Conservation (phyloP, 1,140 invertebrate species). For the Eciton burchellii region DNA sequence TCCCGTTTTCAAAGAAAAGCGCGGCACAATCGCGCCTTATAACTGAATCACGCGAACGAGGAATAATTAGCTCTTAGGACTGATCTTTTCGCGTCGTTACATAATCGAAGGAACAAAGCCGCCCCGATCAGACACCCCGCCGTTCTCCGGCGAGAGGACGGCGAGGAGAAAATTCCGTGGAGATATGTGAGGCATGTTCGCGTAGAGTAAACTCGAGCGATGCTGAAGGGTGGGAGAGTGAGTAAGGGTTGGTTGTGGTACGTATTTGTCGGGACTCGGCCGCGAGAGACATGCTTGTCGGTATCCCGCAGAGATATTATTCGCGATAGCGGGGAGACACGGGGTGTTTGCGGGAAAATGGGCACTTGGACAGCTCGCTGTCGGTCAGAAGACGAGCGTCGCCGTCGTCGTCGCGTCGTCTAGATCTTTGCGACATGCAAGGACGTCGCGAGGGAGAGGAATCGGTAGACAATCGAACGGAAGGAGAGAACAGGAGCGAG, state of each 20-base stretch:
- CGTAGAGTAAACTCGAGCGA: conserved; percentile 72
- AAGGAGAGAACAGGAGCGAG: conserved; percentile 17
- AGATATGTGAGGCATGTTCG: conserved; percentile 68
- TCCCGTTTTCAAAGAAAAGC: not conserved
- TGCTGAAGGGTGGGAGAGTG: conserved; percentile 27
- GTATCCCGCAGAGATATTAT: conserved; percentile 71
- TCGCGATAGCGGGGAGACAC: conserved; percentile 69
- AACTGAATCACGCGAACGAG: conserved; percentile 19
- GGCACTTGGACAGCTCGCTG: conserved; percentile 77
- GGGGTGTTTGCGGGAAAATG: conserved; percentile 68
- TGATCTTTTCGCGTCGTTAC: conserved; percentile 25
- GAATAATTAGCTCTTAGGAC: not conserved
- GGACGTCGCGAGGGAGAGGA: conserved; percentile 20
- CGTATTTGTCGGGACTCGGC: conserved; percentile 72
- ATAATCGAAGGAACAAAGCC: not conserved
- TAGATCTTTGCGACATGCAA: conserved; percentile 10
- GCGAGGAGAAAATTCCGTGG: conserved; percentile 46
- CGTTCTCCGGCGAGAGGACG: not conserved
- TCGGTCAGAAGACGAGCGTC: conserved; percentile 36
- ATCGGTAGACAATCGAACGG: conserved; percentile 20
- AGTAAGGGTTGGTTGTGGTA: conserved; percentile 28
- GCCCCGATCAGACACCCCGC: not conserved
- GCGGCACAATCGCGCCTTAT: not conserved
- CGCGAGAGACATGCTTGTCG: conserved; percentile 67
- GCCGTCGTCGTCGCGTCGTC: conserved; percentile 29